Evolutionary conservation across 2,113 vertebrate genomes (phyloP), one percentile per base, ranked within the genome.

Genomic region (Hippolais icterina): DNA sequence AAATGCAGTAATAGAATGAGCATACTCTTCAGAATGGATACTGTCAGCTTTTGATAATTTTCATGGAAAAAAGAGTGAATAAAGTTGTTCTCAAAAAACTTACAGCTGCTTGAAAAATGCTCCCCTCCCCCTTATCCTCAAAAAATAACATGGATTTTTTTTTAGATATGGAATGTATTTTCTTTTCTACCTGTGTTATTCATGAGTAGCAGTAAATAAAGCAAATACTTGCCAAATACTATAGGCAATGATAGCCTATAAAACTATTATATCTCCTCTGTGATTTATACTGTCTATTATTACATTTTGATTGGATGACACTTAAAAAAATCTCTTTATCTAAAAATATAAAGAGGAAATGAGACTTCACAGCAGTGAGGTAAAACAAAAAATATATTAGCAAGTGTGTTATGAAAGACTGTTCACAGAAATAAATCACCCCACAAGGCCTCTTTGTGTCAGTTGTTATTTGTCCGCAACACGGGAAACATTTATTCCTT

Each of bases 81-180:
- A 17, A 14, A 79, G 9, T 29, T 71, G 4, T 46, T 78, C 15
- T 66, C 23, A 89, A 6, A 3, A 78, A 87, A 79, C 5, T 64
- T 59, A 21, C 19, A 76, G 7, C 10, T 49, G 20, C 22, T 28
- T 64, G 44, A 5, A 82, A 81, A 83, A n/a, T 12, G 8, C 3
- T 24, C 4, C 1, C 59, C 7, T 5, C 0, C 59, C 6, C 50
- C 6, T 4, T 16, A 4, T 9, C 5, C 23, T 9, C 4, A 5
- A 87, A 79, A 41, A 85, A 57, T 24, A 77, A 24, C 5, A 61
- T 3, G 3, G 6, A 4, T 28, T 0, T 27, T 0, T 27, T 42
- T 72, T 37, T 28, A 57, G 12, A 25, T 78, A 20, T 57, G 17
- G 84, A 77, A 65, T 39, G 60, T 11, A n/a, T 39, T 47, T 37